Base-by-base conservation (phyloP, 2,113 vertebrate species). In the Todiramphus chloris region DNA sequence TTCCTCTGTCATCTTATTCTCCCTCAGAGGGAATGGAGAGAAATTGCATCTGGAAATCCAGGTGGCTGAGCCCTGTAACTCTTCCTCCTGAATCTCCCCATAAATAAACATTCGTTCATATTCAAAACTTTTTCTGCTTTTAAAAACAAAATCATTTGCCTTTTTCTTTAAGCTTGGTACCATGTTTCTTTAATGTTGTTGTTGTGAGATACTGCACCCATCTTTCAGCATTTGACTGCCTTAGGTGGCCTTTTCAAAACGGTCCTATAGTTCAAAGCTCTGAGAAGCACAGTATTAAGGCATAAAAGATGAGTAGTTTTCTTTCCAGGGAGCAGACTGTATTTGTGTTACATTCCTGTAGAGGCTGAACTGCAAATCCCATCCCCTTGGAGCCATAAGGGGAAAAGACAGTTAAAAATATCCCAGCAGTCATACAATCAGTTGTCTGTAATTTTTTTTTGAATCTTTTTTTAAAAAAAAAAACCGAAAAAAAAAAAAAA, bases 401-500 rank as follows among this genome's bases (percentile, higher is more conserved):
- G 94, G 80, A 79, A 66, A 56, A 85, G 63, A 69, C 18, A 87
- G 87, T 58, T 94, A 84, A 95, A 94, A 94, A 66, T 67, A 96
- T 66, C 93, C 95, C 96, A 96, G 94, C 96, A 97, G 91, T 91
- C 94, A 63, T 97, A 97, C 98, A 97, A 97, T 97, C 97, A 97
- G 96, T 96, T 96, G 98, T 98, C 97, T 98, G 93, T 97, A 73
- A 27, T 97, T 91, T 58, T 86, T 97, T 97, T 90, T 58, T 82
- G 72, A 93, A 64, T 51, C 4, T 93, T 86, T 73, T 64, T 62
- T 48, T 21, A 53, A 28, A 53, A 53, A 53, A 69, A 43, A 53
- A 56, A 68, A 60, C 6, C 1, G 3, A 30, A 75, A 62, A 7
- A 41, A 86, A 59, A 51, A 53, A 69, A 43, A 53, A 56, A 68